A percentile compares a stretch with the other conserved stretches of the same genome.
Conservation (phyloP, 2,797 vertebrate species). For the Picus viridis region DNA sequence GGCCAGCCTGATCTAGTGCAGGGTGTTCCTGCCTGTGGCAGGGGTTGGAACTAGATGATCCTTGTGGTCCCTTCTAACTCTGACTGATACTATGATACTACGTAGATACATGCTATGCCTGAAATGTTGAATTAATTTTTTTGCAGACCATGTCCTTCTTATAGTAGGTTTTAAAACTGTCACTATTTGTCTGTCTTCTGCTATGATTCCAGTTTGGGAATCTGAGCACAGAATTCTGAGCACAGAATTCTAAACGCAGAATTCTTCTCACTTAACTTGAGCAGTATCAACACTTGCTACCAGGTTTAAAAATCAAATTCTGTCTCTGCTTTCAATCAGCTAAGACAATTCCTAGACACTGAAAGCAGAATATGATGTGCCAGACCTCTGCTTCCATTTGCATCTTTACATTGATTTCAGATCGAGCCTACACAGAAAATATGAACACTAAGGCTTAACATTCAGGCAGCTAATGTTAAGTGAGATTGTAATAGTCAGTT, state of each 20-base stretch:
- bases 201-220: not conserved
- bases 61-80: too few species aligned
- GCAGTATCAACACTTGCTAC: not conserved
- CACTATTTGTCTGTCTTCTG: not conserved
- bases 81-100: too few species aligned
- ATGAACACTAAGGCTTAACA: not conserved
- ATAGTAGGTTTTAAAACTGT: not conserved
- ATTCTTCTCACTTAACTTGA: not conserved
- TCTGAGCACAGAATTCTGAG: not conserved
- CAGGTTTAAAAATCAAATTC: not conserved
- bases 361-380: not conserved
- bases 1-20: too few species aligned
- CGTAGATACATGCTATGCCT: not conserved
- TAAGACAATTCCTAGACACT: not conserved
- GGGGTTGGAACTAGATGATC: too few species aligned
- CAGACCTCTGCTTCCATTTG: not conserved
- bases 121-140: not conserved
- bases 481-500: not conserved
- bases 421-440: not conserved
- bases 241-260: fast-evolving
- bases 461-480: not conserved
- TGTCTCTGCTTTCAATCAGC: not conserved
- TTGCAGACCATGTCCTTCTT: not conserved
- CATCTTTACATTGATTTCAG: not conserved
- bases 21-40: too few species aligned